These are phyloP conservation scores for Caranx ignobilis DNA, from an alignment of 2,113 vertebrate species.

Conservation along the genomic window DNA sequence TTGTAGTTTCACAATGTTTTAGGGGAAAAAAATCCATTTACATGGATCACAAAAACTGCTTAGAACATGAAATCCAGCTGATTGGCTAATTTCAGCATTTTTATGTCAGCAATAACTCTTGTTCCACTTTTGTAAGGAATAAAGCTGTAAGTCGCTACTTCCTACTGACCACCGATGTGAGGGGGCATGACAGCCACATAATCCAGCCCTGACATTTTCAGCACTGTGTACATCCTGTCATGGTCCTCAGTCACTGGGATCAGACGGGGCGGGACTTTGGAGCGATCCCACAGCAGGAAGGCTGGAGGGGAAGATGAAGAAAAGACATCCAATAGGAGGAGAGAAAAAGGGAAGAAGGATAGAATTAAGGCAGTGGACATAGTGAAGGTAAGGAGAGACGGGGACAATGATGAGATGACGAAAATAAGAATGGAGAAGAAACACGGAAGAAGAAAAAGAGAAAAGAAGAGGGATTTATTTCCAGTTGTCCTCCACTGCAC, in stretches of 20 bases:
- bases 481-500: background rate
- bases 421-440: conserved; percentile 15
- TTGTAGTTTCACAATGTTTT: background rate
- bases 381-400: background rate
- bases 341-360: background rate
- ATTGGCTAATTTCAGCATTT: background rate
- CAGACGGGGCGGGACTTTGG: conserved; percentile 87
- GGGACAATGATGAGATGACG: conserved; percentile 76
- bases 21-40: background rate
- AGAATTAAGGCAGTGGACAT: conserved; percentile 56
- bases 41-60: background rate
- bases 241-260: conserved; percentile 89
- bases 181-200: conserved; percentile 93
- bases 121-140: background rate
- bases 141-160: background rate
- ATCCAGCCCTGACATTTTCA: conserved; percentile 88
- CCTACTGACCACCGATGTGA: conserved; percentile 87
- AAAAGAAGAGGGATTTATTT: background rate
- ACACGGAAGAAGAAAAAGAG: too few species aligned
- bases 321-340: background rate
- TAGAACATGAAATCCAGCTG: background rate
- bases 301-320: conserved; percentile 72
- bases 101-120: background rate
- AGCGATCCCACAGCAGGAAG: conserved; percentile 92
- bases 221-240: conserved; percentile 88